Conservation (phyloP, 2,888 invertebrate species). For the Andrena trimmerana region DNA sequence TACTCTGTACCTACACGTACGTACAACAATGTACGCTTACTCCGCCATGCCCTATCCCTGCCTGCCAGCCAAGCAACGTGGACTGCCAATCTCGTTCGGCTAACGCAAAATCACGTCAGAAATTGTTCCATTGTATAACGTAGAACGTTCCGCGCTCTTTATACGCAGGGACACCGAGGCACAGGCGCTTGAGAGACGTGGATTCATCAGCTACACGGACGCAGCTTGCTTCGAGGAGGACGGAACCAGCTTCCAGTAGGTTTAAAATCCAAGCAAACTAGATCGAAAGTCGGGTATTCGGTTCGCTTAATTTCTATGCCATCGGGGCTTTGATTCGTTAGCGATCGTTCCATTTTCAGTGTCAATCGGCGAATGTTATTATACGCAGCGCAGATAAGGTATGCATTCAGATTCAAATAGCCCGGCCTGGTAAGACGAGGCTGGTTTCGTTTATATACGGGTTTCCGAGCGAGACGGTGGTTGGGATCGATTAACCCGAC, state of each 20-base stretch:
- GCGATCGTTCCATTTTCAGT: not conserved
- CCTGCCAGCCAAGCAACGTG: constrained; percentile 67
- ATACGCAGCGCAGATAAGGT: not conserved
- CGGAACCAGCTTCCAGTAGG: not conserved
- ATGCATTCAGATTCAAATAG: constrained; percentile 4
- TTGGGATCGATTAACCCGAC: constrained; percentile 50
- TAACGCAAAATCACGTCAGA: constrained; percentile 78
- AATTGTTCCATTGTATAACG: constrained; percentile 76
- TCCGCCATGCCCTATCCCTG: constrained; percentile 62
- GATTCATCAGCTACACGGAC: not conserved
- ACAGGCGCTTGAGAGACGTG: constrained; percentile 18
- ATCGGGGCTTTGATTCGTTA: not conserved
- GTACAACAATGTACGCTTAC: constrained; percentile 69
- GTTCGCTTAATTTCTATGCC: not conserved
- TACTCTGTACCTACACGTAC: constrained; percentile 72
- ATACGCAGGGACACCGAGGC: constrained; percentile 33
- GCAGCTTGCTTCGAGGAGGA: not conserved
- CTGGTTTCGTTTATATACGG: not conserved
- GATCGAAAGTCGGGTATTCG: not conserved
- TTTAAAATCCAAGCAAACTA: not conserved
- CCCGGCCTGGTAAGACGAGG: not conserved
- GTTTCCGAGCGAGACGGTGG: not conserved
- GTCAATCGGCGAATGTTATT: not conserved
- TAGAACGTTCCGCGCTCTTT: constrained; percentile 53
- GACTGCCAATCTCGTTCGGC: constrained; percentile 78